Percentiles rank a stretch among this genome's conserved stretches.
phyloP scores from a whole-genome alignment of 2,113 vertebrate species.

The Calyptommatus sinebrachiatus region DNA sequence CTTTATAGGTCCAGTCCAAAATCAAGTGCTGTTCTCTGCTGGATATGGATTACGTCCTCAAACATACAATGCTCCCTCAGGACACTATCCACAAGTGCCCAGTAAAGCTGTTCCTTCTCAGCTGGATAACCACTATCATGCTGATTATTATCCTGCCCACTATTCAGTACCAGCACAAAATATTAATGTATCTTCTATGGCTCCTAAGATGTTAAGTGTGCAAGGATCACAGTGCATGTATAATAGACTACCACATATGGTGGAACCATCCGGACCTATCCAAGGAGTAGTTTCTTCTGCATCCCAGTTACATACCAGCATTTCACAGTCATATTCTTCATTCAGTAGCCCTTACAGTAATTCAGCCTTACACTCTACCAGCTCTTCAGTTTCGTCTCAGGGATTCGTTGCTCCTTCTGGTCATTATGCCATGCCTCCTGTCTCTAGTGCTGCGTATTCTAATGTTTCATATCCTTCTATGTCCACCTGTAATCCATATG shows the following conservation, averaged over 20 bases:
- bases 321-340: constrained; percentile 76
- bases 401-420: constrained; percentile 72
- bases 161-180: constrained; percentile 76
- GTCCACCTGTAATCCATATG: constrained; percentile 76
- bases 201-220: constrained; percentile 59
- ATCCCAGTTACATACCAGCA: constrained; percentile 69
- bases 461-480: constrained; percentile 77
- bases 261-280: constrained; percentile 56
- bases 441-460: constrained; percentile 71
- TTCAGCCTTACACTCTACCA: constrained; percentile 66
- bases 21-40: constrained; percentile 71
- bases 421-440: constrained; percentile 65
- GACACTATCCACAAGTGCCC: constrained; percentile 74
- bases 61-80: constrained; percentile 71
- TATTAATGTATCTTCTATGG: constrained; percentile 55
- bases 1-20: constrained; percentile 85
- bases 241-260: constrained; percentile 47
- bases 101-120: constrained; percentile 76
- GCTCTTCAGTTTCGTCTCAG: constrained; percentile 72
- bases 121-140: constrained; percentile 72
- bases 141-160: constrained; percentile 79
- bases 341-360: constrained; percentile 75
- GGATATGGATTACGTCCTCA: constrained; percentile 77
- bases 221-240: constrained; percentile 73
- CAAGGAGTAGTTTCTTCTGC: constrained; percentile 63